These are phyloP conservation scores for Platycercus adscitus DNA, from an alignment of 2,113 vertebrate genomes.

Conservation along the genomic window DNA sequence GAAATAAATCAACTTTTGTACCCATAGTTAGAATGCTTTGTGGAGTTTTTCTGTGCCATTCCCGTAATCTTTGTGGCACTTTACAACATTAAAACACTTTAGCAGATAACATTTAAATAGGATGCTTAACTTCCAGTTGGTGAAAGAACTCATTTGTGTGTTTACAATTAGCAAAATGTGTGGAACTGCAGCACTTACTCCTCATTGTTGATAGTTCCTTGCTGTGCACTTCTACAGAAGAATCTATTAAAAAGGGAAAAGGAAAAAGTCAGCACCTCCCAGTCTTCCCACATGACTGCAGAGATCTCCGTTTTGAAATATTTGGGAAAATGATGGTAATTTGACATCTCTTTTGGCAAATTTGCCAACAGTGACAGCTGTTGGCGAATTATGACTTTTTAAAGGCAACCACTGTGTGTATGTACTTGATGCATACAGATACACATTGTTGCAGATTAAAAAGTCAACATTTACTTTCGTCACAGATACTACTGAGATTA, in stretches of 20 bases:
- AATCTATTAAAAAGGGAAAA: not conserved
- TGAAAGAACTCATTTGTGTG: not conserved
- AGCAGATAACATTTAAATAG: not conserved
- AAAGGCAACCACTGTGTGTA: constrained; percentile 8
- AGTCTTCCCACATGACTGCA: not conserved
- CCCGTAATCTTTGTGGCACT: not conserved
- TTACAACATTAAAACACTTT: not conserved
- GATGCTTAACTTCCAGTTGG: not conserved
- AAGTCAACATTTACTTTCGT: constrained; percentile 39
- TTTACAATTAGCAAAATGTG: constrained; percentile 23
- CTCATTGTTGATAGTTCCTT: not conserved
- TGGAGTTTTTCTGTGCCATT: not conserved
- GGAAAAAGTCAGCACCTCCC: not conserved
- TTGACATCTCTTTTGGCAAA: constrained; percentile 34
- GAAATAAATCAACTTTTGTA: not conserved
- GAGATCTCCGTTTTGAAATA: constrained; percentile 13
- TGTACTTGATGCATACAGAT: constrained; percentile 14
- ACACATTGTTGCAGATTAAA: constrained; percentile 9
- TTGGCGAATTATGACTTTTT: constrained; percentile 41
- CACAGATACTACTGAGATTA: constrained; percentile 43
- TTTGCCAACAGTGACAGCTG: not conserved
- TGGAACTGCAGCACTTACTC: not conserved
- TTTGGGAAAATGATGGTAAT: constrained; percentile 36
- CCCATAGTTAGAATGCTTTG: not conserved
- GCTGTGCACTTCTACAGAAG: not conserved